These are phyloP conservation scores for cattle (Bos taurus) DNA, from an alignment of 2,113 vertebrate genomes.

Conservation along the genomic window DNA sequence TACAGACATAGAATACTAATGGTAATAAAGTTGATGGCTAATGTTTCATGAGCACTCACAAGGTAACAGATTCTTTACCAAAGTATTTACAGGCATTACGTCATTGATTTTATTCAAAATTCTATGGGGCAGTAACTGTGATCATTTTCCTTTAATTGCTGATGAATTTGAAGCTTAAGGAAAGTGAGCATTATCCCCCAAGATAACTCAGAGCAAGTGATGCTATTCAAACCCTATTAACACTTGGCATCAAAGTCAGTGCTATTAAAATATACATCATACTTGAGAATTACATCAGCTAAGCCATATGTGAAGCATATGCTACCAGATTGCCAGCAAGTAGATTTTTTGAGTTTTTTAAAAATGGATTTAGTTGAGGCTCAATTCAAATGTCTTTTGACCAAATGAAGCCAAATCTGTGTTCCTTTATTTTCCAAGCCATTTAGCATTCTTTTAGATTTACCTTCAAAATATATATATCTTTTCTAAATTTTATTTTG, in stretches of 20 bases:
- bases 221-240: not conserved
- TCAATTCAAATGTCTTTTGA: not conserved
- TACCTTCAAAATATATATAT: not conserved
- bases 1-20: not conserved
- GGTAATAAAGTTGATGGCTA: not conserved
- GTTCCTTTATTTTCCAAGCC: not conserved
- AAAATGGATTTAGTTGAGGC: not conserved
- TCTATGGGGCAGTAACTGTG: not conserved
- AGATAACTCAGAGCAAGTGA: not conserved
- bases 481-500: not conserved
- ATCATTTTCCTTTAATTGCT: not conserved
- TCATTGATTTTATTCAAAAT: not conserved
- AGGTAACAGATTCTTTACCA: not conserved
- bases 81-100: not conserved
- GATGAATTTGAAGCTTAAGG: not conserved
- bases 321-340: not conserved
- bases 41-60: not conserved
- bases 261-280: not conserved
- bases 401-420: not conserved
- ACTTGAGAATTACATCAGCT: not conserved
- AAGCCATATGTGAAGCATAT: not conserved
- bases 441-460: not conserved
- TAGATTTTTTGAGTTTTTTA: not conserved
- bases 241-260: not conserved
- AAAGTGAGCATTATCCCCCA: not conserved